Evolutionary conservation across 2,113 vertebrate species (phyloP), one percentile per base, ranked within the genome.

Genomic region (Istiophorus platypterus): DNA sequence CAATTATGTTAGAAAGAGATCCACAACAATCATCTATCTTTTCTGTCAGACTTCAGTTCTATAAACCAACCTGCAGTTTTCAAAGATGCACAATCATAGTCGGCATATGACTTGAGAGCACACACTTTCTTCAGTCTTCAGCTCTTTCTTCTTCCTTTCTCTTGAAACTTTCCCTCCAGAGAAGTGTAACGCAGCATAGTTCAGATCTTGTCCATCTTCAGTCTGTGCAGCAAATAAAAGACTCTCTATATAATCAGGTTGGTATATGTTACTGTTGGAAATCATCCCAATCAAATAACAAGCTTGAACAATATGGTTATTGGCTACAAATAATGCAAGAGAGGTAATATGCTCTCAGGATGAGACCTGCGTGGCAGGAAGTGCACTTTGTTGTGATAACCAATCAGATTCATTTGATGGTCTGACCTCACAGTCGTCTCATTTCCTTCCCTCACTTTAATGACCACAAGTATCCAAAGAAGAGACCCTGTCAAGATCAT

Each of bases 401-500:
- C 85, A 86, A 72, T 87, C 47, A 77, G 51, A 59, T 24, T 2
- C 31, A 27, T 34, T 37, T 59, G 20, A 11, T 5, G 2, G 45
- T 37, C 0, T 45, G 61, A 78, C 54, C 1, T 47, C 11, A n/a
- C 9, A 4, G 3, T 17, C 22, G 1, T 11, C 7, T 27, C 47
- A 49, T 26, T 29, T 62, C 57, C 10, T 63, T 47, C 17, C 29
- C 6, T 63, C 8, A 37, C 5, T 68, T 2, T 72, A 69, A 73
- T n/a, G 22, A 9, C 24, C 26, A 5, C 4, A 27, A 31, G 6
- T 2, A 13, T 20, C 27, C 41, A 13, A 42, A 4, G 0, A 26
- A 52, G 7, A 52, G 14, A 45, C 58, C 74, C 3, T 52, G 17
- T 70, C 34, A 86, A 29, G 42, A 86, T 86, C 69, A 61, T 75